Conservation (phyloP, 2,888 invertebrate species). For the Fissipunctia ypsillon region DNA sequence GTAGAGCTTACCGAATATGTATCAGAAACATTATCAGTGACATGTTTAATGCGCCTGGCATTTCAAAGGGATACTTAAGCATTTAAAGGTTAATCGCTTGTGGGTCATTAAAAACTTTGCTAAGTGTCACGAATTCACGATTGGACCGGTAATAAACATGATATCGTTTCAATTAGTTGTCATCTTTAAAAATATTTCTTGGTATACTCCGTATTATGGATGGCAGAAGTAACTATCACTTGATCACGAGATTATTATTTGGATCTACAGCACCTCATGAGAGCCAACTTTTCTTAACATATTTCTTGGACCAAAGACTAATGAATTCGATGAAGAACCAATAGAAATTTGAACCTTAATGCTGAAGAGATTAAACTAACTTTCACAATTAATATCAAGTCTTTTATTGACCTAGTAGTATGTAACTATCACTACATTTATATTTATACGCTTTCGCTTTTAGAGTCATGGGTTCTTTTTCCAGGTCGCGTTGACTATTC, state of each 20-base stretch:
- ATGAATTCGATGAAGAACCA: not conserved
- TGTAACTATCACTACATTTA: constrained; percentile 8
- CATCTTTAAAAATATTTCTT: constrained; percentile 11
- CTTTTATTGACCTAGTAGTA: constrained; percentile 23
- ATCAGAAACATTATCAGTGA: constrained; percentile 55
- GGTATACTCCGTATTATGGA: not conserved
- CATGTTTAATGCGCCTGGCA: constrained; percentile 57
- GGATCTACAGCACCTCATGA: not conserved
- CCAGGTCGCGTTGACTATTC: not conserved
- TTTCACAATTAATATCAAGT: constrained; percentile 13
- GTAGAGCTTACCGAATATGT: constrained; percentile 37
- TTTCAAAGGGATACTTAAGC: constrained; percentile 66
- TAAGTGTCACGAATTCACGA: constrained; percentile 67
- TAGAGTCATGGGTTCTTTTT: constrained; percentile 13
- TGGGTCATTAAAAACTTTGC: constrained; percentile 63
- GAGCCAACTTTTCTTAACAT: not conserved
- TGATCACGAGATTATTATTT: not conserved
- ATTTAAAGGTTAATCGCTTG: constrained; percentile 77
- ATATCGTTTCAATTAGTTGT: constrained; percentile 24
- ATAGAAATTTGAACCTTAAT: constrained; percentile 14
- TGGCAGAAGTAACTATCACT: not conserved
- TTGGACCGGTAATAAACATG: constrained; percentile 25
- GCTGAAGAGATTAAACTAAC: constrained; percentile 11
- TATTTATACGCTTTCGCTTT: constrained; percentile 29
- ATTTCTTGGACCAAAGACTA: not conserved